These are phyloP conservation scores for Chaetops frenatus DNA, from an alignment of 2,113 vertebrate species.

Conservation along the genomic window DNA sequence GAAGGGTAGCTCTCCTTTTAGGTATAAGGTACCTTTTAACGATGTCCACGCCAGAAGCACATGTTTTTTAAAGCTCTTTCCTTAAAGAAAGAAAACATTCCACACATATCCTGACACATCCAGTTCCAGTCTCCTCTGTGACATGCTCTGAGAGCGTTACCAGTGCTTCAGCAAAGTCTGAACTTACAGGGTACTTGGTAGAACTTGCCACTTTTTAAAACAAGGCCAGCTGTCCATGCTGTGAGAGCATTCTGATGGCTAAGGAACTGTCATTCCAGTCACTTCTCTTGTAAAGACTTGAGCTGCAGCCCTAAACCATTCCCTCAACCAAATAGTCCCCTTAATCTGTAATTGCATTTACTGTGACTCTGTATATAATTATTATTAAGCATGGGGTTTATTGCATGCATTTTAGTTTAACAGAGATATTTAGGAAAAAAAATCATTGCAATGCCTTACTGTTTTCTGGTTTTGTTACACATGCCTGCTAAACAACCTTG, in stretches of 20 bases:
- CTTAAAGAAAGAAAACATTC: not conserved
- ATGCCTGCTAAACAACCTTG: not conserved
- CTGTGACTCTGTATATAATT: not conserved
- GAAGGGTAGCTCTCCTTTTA: not conserved
- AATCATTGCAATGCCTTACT: not conserved
- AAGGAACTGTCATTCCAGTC: not conserved
- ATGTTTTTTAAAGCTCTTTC: not conserved
- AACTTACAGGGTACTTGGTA: not conserved
- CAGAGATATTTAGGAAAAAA: not conserved
- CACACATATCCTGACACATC: not conserved
- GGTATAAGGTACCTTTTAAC: not conserved
- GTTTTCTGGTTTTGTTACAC: not conserved
- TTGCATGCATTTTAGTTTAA: not conserved
- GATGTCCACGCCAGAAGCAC: not conserved
- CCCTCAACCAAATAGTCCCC: not conserved
- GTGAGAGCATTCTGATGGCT: not conserved
- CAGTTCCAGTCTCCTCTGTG: not conserved
- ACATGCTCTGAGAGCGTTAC: fast-evolving
- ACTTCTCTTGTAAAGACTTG: not conserved
- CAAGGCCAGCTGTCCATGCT: not conserved
- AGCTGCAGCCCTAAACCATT: not conserved
- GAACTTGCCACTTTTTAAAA: not conserved
- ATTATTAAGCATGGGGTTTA: not conserved
- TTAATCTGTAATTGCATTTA: not conserved
- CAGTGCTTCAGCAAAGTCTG: not conserved